Evolutionary conservation across 2,888 invertebrate genomes (phyloP).

Genomic region (Andrena marginata): DNA sequence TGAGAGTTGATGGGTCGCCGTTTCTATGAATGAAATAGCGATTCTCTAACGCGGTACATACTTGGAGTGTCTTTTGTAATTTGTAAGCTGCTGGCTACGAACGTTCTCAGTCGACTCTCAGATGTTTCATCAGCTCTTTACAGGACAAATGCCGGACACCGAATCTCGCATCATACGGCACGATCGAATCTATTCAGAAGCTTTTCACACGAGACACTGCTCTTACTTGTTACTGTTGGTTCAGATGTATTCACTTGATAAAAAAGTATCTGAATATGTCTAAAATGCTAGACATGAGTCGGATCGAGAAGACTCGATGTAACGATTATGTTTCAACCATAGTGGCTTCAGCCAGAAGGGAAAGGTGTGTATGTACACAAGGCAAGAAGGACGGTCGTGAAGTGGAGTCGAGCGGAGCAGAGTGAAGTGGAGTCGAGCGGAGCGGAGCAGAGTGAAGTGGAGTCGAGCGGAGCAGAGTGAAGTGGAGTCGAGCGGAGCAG

Average conservation of each 20-base stretch:
- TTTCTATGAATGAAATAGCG: constrained; percentile 84
- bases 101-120: background rate
- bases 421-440: constrained; percentile 66
- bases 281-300: constrained; percentile 1
- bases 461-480: constrained; percentile 43
- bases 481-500: constrained; percentile 42
- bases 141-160: too few relatives aligned
- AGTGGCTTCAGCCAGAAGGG: constrained; percentile 51
- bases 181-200: too few relatives aligned
- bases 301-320: constrained; percentile 49
- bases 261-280: too few relatives aligned
- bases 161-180: too few relatives aligned
- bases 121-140: too few relatives aligned
- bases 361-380: constrained; percentile 20
- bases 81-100: background rate
- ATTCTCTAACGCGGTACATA: constrained; percentile 72
- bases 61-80: background rate
- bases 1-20: constrained; percentile 79
- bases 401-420: constrained; percentile 13
- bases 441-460: too few relatives aligned
- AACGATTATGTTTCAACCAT: constrained; percentile 19
- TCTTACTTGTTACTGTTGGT: too few relatives aligned
- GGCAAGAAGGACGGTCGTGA: constrained; percentile 43
- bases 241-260: too few relatives aligned
- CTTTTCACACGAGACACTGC: too few relatives aligned